Evolutionary conservation across 2,888 invertebrate species (phyloP).

Genomic region (Drosophila histrio): DNA sequence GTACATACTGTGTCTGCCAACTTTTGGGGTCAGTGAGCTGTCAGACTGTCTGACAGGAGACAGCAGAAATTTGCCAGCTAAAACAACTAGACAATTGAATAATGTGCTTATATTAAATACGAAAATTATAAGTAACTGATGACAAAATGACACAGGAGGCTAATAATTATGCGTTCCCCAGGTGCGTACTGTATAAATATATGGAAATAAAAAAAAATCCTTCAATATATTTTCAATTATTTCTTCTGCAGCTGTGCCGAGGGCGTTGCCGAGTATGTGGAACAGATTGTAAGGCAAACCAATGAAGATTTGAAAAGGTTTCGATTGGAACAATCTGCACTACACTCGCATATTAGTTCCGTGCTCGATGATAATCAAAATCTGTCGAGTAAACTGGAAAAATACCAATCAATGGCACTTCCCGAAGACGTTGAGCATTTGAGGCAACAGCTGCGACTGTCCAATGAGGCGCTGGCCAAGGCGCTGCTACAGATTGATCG

Average conservation of each 20-base stretch:
- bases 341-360: constrained; percentile 76
- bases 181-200: constrained; percentile 20
- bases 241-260: constrained; percentile 30
- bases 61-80: constrained; percentile 21
- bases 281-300: constrained; percentile 73
- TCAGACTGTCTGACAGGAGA: constrained; percentile 44
- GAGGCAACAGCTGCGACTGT: constrained; percentile 64
- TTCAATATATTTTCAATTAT: neutral
- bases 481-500: constrained; percentile 82
- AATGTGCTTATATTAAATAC: neutral
- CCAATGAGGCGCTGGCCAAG: constrained; percentile 81
- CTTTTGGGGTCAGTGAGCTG: constrained; percentile 22
- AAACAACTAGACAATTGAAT: constrained; percentile 1
- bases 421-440: constrained; percentile 36
- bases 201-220: neutral
- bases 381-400: constrained; percentile 67
- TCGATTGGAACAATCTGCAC: constrained; percentile 75
- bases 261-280: constrained; percentile 69
- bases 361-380: constrained; percentile 83
- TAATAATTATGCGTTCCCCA: constrained; percentile 22
- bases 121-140: constrained; percentile 1
- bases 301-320: constrained; percentile 74
- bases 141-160: constrained; percentile 60
- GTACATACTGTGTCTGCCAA: neutral
- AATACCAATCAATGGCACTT: constrained; percentile 38